Percentiles rank a stretch among this genome's conserved stretches.
These are phyloP conservation scores for Trisateles emortualis DNA, from an alignment of 2,888 invertebrate species.

Conservation along the genomic window DNA sequence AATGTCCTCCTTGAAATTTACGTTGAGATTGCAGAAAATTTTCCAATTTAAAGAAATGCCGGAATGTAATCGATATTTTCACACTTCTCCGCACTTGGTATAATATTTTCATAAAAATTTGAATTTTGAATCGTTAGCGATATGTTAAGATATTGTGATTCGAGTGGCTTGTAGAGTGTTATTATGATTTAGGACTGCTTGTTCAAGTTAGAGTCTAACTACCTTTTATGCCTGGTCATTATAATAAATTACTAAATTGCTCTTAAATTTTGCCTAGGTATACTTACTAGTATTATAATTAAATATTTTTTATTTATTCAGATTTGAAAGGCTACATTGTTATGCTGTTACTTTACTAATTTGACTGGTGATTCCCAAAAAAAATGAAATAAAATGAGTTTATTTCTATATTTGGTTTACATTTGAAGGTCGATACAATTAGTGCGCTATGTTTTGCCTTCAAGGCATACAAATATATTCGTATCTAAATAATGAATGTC, in stretches of 20 bases:
- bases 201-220: background rate
- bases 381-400: too few species aligned
- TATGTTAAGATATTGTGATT: constrained; percentile 14
- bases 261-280: background rate
- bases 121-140: constrained; percentile 22
- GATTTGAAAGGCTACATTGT: too few species aligned
- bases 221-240: background rate
- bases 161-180: constrained; percentile 1
- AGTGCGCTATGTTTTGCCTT: too few species aligned
- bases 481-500: too few species aligned
- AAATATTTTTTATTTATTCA: too few species aligned
- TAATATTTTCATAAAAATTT: constrained; percentile 30
- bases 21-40: constrained; percentile 16
- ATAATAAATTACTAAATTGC: background rate
- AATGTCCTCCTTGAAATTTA: constrained; percentile 3
- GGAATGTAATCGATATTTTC: constrained; percentile 14
- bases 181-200: background rate
- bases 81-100: constrained; percentile 7
- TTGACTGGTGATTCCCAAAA: too few species aligned
- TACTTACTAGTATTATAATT: too few species aligned
- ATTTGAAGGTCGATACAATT: too few species aligned
- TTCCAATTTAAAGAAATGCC: constrained; percentile 32
- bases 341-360: too few species aligned
- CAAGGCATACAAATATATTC: too few species aligned
- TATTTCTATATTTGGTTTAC: too few species aligned